Conservation (phyloP, 2,888 invertebrate species). For the Lasioglossum pauxillum region DNA sequence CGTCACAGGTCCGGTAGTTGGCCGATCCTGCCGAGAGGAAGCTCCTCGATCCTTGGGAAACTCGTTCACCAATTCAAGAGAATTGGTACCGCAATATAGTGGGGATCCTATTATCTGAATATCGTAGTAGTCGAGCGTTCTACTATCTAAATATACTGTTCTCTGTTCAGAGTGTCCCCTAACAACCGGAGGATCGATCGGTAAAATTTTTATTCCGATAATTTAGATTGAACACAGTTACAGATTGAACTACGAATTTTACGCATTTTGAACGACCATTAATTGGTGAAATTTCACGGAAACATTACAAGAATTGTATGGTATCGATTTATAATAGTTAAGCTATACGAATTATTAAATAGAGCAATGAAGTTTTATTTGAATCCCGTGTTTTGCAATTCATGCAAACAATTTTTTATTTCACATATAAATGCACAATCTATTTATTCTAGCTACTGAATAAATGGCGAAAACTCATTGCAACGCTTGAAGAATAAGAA, state of each 20-base stretch:
- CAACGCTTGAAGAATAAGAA: too few relatives aligned
- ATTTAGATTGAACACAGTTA: background rate
- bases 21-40: slow-evolving; percentile 45
- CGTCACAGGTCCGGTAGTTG: slow-evolving; percentile 34
- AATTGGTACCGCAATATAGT: background rate
- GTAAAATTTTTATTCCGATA: background rate
- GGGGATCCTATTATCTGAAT: background rate
- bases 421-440: too few relatives aligned
- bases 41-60: slow-evolving; percentile 6
- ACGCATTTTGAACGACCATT: background rate
- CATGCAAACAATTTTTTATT: background rate
- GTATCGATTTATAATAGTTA: background rate
- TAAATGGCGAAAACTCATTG: background rate
- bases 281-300: background rate
- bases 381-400: background rate
- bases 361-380: background rate
- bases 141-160: background rate
- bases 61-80: slow-evolving; percentile 28
- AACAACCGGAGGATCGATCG: background rate
- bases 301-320: too few relatives aligned
- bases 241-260: background rate
- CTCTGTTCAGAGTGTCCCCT: background rate
- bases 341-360: too few relatives aligned
- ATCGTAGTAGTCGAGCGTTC: background rate
- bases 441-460: background rate